phyloP scores from a whole-genome alignment of 2,113 vertebrate genomes.

The Ictalurus furcatus region DNA sequence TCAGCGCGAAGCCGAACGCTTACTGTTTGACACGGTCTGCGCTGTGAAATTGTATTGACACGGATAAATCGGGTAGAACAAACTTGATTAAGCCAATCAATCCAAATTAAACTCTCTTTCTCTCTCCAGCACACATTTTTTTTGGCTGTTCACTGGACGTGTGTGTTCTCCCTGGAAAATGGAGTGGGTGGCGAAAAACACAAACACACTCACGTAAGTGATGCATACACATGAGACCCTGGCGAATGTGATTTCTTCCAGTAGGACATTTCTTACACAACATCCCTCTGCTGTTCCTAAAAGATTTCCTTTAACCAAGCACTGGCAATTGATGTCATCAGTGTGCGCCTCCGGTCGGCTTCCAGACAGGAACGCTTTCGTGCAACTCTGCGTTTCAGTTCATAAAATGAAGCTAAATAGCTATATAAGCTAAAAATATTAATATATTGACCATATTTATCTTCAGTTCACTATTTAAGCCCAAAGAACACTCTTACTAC shows the following conservation, averaged over 20 bases:
- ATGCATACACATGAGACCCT: not conserved
- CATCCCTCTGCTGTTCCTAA: not conserved
- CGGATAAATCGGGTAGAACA: slow-evolving; percentile 50
- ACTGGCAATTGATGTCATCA: not conserved
- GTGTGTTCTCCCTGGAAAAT: not conserved
- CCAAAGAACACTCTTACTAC: not conserved
- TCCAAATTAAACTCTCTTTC: slow-evolving; percentile 8
- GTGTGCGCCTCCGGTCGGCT: not conserved
- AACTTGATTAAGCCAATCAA: slow-evolving; percentile 52
- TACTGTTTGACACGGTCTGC: slow-evolving; percentile 40
- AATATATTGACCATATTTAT: not conserved
- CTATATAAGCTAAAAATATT: not conserved
- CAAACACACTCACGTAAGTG: not conserved
- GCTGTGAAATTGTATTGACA: slow-evolving; percentile 55
- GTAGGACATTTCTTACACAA: not conserved
- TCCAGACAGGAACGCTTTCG: not conserved
- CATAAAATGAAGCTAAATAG: not conserved
- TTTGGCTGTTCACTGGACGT: not conserved
- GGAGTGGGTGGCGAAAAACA: not conserved
- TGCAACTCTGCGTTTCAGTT: not conserved
- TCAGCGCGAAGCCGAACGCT: not conserved
- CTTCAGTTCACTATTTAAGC: not conserved
- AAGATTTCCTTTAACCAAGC: not conserved
- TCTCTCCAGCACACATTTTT: not conserved
- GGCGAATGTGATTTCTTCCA: not conserved